A percentile compares a stretch with the other conserved stretches of the same genome.
Conservation (phyloP, 2,888 invertebrate genomes). For the Calephelis perditalis region DNA sequence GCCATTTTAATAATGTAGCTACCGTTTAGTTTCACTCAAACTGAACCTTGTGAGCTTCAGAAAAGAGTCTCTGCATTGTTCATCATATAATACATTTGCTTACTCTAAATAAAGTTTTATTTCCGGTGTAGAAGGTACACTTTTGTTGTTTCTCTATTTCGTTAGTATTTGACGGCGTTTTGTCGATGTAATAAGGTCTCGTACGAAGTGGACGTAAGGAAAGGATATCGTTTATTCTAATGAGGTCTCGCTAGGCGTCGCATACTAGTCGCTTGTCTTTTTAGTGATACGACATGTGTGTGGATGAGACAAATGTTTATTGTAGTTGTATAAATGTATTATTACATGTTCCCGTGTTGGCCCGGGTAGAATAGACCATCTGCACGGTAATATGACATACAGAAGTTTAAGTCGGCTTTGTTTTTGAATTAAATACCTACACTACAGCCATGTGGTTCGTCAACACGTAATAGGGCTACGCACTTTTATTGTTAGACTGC, state of each 20-base stretch:
- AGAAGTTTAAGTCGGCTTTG: too few species aligned
- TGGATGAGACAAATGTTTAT: slow-evolving; percentile 9
- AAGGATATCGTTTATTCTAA: slow-evolving; percentile 78
- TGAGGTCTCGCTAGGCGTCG: slow-evolving; percentile 61
- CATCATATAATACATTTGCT: slow-evolving; percentile 21
- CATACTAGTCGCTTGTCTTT: slow-evolving; percentile 38
- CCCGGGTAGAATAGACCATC: too few species aligned
- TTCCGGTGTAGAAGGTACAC: slow-evolving; percentile 36
- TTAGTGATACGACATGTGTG: slow-evolving; percentile 15
- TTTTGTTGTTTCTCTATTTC: slow-evolving; percentile 40
- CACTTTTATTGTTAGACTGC: too few species aligned
- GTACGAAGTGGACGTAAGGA: slow-evolving; percentile 73
- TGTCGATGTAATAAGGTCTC: slow-evolving; percentile 76
- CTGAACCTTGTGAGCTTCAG: slow-evolving; percentile 25
- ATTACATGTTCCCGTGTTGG: too few species aligned
- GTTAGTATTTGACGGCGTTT: slow-evolving; percentile 66
- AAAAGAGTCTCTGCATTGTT: slow-evolving; percentile 28
- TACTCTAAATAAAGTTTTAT: slow-evolving; percentile 41
- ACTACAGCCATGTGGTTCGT: too few species aligned
- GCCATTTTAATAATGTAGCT: neutral
- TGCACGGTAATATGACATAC: too few species aligned
- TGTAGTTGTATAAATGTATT: neutral
- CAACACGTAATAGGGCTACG: too few species aligned
- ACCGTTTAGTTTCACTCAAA: slow-evolving; percentile 17
- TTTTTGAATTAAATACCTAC: too few species aligned